These are phyloP conservation scores for Podiceps cristatus DNA, from an alignment of 2,113 vertebrate species.

Conservation along the genomic window DNA sequence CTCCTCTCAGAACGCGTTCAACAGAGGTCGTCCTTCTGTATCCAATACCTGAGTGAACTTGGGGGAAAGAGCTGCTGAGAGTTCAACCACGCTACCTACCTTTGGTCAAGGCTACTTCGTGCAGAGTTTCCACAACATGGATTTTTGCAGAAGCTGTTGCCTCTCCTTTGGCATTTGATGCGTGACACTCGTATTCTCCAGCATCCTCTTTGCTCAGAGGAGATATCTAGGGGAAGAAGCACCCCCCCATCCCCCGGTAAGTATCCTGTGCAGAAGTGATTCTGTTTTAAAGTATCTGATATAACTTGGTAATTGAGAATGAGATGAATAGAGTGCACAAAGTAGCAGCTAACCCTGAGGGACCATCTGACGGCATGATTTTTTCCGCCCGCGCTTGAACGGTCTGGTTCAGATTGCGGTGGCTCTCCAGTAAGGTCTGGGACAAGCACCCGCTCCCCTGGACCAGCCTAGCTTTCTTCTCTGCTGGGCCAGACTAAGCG, in stretches of 20 bases:
- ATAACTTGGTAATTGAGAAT: background rate
- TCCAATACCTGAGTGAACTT: background rate
- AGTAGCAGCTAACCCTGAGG: background rate
- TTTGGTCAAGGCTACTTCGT: slow-evolving; percentile 83
- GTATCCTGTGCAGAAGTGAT: background rate
- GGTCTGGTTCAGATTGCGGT: background rate
- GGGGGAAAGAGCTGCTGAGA: background rate
- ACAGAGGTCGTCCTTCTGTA: background rate
- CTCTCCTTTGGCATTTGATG: slow-evolving; percentile 86
- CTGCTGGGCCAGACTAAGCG: background rate
- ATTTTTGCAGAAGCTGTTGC: slow-evolving; percentile 86
- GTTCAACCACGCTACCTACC: slow-evolving; percentile 63
- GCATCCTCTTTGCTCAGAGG: slow-evolving; percentile 88
- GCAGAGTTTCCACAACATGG: slow-evolving; percentile 82
- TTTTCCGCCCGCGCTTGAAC: background rate
- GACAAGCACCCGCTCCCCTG: background rate
- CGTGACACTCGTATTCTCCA: slow-evolving; percentile 91
- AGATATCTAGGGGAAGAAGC: slow-evolving; percentile 80
- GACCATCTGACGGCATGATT: background rate
- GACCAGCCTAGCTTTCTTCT: background rate
- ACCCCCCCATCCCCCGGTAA: background rate
- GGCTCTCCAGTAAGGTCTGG: background rate
- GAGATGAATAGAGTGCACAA: background rate
- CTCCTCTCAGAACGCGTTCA: background rate
- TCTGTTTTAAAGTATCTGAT: background rate